phyloP scores from a whole-genome alignment of 1,140 invertebrate genomes.

The Holcopasites calliopsidis region DNA sequence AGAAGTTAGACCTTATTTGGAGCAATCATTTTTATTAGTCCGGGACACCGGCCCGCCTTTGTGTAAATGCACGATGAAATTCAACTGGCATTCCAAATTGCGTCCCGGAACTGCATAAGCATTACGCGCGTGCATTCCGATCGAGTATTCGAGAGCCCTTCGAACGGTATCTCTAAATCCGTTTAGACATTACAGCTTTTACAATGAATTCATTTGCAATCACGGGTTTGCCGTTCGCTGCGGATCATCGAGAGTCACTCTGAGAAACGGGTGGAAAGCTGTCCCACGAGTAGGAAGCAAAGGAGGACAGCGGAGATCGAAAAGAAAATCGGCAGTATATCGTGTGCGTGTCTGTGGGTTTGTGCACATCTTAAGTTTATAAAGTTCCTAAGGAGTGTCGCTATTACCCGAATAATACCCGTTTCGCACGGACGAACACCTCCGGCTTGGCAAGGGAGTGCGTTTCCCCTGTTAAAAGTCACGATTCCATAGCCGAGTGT shows the following conservation, averaged over 20 bases:
- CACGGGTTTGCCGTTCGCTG: background rate
- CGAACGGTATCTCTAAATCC: too few relatives aligned
- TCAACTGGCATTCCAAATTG: background rate
- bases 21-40: too few relatives aligned
- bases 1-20: too few relatives aligned
- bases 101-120: background rate
- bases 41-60: too few relatives aligned
- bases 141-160: background rate
- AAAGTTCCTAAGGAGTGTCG: constrained; percentile 29
- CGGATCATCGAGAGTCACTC: background rate
- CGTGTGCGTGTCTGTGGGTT: constrained; percentile 42
- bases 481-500: background rate
- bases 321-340: constrained; percentile 42
- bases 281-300: background rate
- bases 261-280: background rate
- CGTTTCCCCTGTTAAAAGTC: background rate
- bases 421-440: too few relatives aligned
- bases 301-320: constrained; percentile 6
- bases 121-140: background rate
- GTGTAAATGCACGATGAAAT: background rate
- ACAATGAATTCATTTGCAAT: background rate
- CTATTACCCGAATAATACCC: background rate
- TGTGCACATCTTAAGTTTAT: constrained; percentile 30
- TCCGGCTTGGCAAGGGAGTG: background rate
- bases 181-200: too few relatives aligned